Conservation (phyloP, 1,140 invertebrate genomes). For the Radopholus similis region DNA sequence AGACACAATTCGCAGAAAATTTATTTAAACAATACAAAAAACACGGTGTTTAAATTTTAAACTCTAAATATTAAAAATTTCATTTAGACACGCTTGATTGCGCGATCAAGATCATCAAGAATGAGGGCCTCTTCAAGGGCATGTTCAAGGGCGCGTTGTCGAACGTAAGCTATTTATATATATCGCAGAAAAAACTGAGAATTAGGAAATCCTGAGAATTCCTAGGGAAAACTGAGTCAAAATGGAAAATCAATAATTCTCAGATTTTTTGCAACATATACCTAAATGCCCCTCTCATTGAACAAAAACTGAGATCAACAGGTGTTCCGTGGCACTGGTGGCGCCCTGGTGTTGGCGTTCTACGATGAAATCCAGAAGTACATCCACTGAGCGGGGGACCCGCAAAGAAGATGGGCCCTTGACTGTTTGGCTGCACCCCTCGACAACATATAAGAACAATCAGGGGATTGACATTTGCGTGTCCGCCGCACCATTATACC, state of each 20-base stretch:
- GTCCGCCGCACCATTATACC: too few species aligned
- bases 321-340: conserved; percentile 62
- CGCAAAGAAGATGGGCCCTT: background rate
- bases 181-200: too few species aligned
- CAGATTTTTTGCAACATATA: too few species aligned
- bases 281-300: background rate
- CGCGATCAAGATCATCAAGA: conserved; percentile 63
- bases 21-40: too few species aligned
- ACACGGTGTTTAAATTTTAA: too few species aligned
- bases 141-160: conserved; percentile 66
- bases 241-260: too few species aligned
- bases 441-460: background rate
- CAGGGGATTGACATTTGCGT: conserved; percentile 2
- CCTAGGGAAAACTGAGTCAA: too few species aligned
- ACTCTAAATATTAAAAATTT: background rate
- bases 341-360: conserved; percentile 64
- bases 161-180: conserved; percentile 61
- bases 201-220: too few species aligned
- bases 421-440: background rate
- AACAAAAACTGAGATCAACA: conserved; percentile 32
- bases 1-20: too few species aligned
- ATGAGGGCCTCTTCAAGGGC: conserved; percentile 62
- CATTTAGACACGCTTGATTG: conserved; percentile 63
- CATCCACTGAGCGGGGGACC: background rate
- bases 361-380: conserved; percentile 64